Percentiles rank a stretch among this genome's conserved stretches.
phyloP scores from a whole-genome alignment of 2,888 invertebrate species.

The Nyleta sp. region DNA sequence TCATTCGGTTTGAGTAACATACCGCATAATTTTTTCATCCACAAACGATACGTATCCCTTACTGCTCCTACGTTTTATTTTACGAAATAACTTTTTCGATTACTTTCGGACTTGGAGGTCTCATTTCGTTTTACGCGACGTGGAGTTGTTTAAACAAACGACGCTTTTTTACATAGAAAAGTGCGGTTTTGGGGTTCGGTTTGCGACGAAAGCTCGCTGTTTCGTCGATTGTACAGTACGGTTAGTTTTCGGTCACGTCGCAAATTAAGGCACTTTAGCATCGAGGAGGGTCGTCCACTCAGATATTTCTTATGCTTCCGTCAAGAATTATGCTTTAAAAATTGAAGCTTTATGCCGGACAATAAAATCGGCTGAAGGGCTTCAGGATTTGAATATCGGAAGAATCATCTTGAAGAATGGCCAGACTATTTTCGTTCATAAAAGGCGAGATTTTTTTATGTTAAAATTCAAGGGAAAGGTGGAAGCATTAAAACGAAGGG shows the following conservation, averaged over 20 bases:
- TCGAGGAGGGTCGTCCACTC: neutral
- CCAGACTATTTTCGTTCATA: neutral
- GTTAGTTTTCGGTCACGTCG: slow-evolving; percentile 21
- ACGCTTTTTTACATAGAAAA: neutral
- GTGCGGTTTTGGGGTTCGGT: slow-evolving; percentile 10
- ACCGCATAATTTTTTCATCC: slow-evolving; percentile 17
- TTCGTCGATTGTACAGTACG: neutral
- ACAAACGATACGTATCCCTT: slow-evolving; percentile 18
- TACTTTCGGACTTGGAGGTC: slow-evolving; percentile 18
- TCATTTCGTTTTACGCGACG: slow-evolving; percentile 26
- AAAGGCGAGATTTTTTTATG: neutral
- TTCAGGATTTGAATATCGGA: slow-evolving; percentile 14
- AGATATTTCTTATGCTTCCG: slow-evolving; percentile 6
- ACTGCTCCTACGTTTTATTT: slow-evolving; percentile 8
- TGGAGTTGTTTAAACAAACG: slow-evolving; percentile 37
- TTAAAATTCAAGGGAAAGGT: too few species aligned
- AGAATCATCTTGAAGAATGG: slow-evolving; percentile 1
- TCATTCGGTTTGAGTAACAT: slow-evolving; percentile 5
- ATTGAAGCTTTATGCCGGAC: slow-evolving; percentile 5
- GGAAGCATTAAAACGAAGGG: too few species aligned
- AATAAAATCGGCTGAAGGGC: slow-evolving; percentile 15
- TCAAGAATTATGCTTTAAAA: slow-evolving; percentile 24
- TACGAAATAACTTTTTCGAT: slow-evolving; percentile 46
- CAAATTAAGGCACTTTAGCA: slow-evolving; percentile 31
- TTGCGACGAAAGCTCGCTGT: slow-evolving; percentile 8